These are phyloP conservation scores for Ceratina calcarata DNA, from an alignment of 1,140 invertebrate species.

Conservation along the genomic window DNA sequence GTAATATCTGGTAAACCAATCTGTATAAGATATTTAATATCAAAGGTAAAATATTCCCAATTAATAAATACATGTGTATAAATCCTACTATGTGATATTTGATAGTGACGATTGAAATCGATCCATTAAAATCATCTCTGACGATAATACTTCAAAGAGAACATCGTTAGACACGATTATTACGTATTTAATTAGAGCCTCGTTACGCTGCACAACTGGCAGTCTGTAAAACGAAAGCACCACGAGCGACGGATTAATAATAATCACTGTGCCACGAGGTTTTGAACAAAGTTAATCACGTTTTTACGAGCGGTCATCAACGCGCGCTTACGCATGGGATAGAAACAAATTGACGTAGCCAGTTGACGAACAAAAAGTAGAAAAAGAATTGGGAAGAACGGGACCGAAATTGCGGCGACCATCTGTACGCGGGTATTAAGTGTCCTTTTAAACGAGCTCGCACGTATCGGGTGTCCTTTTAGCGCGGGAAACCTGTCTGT, in stretches of 20 bases:
- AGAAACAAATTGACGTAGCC: neutral
- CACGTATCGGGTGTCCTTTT: slow-evolving; percentile 46
- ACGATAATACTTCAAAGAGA: neutral
- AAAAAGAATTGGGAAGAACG: neutral
- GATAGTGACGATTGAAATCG: too few relatives aligned
- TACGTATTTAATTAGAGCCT: neutral
- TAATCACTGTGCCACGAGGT: neutral
- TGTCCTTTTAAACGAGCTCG: slow-evolving; percentile 43
- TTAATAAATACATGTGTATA: too few relatives aligned
- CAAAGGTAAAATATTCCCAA: too few relatives aligned
- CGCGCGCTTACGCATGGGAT: neutral
- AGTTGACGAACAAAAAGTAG: neutral
- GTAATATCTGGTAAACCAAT: too few relatives aligned
- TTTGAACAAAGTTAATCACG: slow-evolving; percentile 1
- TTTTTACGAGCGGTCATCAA: neutral
- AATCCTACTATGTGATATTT: too few relatives aligned
- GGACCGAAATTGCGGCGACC: neutral
- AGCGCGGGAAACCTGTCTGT: slow-evolving; percentile 29
- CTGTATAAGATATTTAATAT: too few relatives aligned
- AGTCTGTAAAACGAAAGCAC: neutral
- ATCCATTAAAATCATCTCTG: too few relatives aligned
- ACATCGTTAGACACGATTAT: neutral
- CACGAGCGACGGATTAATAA: neutral
- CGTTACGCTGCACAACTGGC: neutral
- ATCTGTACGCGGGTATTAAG: slow-evolving; percentile 21